A percentile compares a stretch with the other conserved stretches of the same genome.
Conservation (phyloP, 2,888 invertebrate species). For the Octonoba sinensis region DNA sequence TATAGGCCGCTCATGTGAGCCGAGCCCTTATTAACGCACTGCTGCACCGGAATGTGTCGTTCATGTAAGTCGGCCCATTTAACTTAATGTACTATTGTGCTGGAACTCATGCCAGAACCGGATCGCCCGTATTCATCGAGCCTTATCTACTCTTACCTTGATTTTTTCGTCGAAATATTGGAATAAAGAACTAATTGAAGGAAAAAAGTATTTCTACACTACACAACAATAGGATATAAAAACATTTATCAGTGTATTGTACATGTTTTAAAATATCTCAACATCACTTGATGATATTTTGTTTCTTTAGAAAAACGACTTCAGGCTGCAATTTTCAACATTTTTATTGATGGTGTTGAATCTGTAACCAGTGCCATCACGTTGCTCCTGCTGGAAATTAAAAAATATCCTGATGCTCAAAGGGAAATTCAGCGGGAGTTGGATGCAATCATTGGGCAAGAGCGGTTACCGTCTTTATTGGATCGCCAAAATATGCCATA, state of each 20-base stretch:
- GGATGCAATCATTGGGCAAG: constrained; percentile 75
- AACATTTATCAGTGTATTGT: background rate
- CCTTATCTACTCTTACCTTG: no score
- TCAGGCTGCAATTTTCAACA: constrained; percentile 17
- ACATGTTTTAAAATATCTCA: background rate
- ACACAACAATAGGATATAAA: no score
- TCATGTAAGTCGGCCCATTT: no score
- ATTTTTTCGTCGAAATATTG: no score
- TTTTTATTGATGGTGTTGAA: constrained; percentile 57
- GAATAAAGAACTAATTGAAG: no score
- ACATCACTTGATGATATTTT: background rate
- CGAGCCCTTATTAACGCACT: no score
- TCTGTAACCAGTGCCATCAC: constrained; percentile 46
- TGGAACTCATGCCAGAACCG: no score
- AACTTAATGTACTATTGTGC: no score
- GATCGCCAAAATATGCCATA: constrained; percentile 83
- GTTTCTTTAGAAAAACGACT: constrained; percentile 22
- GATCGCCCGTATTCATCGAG: no score
- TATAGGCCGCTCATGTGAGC: no score
- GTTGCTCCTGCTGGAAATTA: constrained; percentile 75
- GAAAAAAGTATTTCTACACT: no score
- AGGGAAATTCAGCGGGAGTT: constrained; percentile 76
- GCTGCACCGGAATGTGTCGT: no score
- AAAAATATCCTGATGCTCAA: constrained; percentile 76
- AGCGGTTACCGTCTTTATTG: constrained; percentile 74